Conservation (phyloP, 2,888 invertebrate species). For the Lacanobia oleracea region DNA sequence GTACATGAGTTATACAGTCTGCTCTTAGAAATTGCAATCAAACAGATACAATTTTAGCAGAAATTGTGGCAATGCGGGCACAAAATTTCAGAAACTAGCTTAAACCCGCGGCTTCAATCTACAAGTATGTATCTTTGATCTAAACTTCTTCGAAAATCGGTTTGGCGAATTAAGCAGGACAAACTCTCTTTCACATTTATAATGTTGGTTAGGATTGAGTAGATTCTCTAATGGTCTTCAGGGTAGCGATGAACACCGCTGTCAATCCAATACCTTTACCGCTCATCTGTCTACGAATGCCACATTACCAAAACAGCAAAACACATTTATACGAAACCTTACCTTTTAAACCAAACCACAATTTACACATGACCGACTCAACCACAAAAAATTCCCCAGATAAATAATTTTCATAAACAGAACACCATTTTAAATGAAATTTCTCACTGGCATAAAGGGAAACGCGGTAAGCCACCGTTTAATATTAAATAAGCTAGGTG, state of each 20-base stretch:
- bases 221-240: no score
- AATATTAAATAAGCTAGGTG: constrained; percentile 61
- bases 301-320: not conserved
- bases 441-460: constrained; percentile 46
- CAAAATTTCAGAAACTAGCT: no score
- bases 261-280: not conserved
- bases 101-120: no score
- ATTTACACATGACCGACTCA: not conserved
- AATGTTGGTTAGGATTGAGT: no score
- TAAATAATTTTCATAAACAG: constrained; percentile 30
- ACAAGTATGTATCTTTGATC: no score
- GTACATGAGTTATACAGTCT: not conserved
- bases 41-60: no score
- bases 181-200: no score
- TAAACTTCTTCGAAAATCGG: no score
- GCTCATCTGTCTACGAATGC: not conserved
- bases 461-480: constrained; percentile 55
- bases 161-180: no score
- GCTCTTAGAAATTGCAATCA: not conserved
- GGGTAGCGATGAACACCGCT: not conserved
- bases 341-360: not conserved
- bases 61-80: no score
- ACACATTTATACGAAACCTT: constrained; percentile 1
- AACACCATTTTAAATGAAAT: constrained; percentile 49
- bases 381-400: constrained; percentile 24